Base-by-base conservation (phyloP, 2,888 invertebrate species). In the Troides oblongomaculatus region DNA sequence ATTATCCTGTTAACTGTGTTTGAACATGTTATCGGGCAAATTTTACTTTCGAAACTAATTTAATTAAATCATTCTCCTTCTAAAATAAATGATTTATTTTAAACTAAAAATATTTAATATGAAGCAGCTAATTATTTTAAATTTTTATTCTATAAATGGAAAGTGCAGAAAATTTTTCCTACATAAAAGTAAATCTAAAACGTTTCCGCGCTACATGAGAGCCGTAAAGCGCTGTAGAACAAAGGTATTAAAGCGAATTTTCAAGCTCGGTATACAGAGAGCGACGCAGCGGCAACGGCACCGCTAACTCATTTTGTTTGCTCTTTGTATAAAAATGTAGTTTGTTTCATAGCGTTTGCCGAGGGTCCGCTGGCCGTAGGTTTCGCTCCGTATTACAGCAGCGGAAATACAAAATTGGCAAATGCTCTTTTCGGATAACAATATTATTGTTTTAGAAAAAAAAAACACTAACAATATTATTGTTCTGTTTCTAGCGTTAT, bases 201-300 rank as follows among this genome's bases (percentile, higher is more conserved):
- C 85, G 85, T 86, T 86, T 84, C 79, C 79, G 84, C 78, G 83
- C 82, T 85, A 85, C 86, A 85, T 81, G 84, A 88, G 85, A 85
- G 86, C 85, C 82, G 84, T 87, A 89, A 86, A 89, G 86, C 87
- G 84, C 81, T 89, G 88, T 87, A 86, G 88, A 90, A 90, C 89
- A 90, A 90, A 88, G 89, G 88, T 89, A 89, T 91, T 90, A 90
- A 90, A 90, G 87, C 84, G 86, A 90, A 90, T 90, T 89, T 90
- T 86, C 85, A 84, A 88, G 89, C 90, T 86, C 82, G 83, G 79
- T 84, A 86, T 84, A 86, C 83, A 80, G 83, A 84, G 86, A 87
- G 85, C 87, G 86, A 84, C 84, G 86, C 83, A 85, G 82, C 86
- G 82, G 85, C 83, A 85, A 82, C 86, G 82, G 85, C 84, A 84